Percentiles rank a stretch among this genome's conserved stretches.
Evolutionary conservation across 2,113 vertebrate genomes (phyloP).

Genomic region (Scolopax mira): DNA sequence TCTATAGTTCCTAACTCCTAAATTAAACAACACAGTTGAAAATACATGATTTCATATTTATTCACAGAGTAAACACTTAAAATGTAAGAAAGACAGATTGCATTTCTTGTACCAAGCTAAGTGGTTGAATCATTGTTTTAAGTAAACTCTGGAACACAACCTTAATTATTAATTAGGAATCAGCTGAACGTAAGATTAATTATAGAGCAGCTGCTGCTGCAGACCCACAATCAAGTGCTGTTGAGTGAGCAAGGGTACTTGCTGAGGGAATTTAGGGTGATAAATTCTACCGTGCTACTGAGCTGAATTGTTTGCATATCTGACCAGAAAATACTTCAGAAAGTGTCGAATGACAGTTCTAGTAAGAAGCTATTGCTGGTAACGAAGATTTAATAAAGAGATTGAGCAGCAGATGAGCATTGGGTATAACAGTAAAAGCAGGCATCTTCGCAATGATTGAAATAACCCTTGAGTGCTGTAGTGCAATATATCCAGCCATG

Average conservation of each 20-base stretch:
- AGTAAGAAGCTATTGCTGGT: not conserved
- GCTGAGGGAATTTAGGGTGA: not conserved
- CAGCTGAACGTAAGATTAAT: constrained; percentile 12
- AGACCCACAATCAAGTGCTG: not conserved
- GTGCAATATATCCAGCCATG: not conserved
- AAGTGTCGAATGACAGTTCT: not conserved
- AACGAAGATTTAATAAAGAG: not conserved
- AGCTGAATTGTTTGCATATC: not conserved
- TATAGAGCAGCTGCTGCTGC: constrained; percentile 14
- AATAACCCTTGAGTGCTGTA: not conserved
- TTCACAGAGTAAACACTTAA: not conserved
- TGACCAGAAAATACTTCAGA: not conserved
- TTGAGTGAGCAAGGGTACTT: not conserved
- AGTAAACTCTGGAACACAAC: constrained; percentile 1
- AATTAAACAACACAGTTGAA: not conserved
- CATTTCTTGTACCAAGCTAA: not conserved
- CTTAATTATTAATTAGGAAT: constrained; percentile 46
- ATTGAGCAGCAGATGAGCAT: not conserved
- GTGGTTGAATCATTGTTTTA: not conserved
- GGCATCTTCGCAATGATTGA: rapidly evolving
- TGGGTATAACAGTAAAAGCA: not conserved
- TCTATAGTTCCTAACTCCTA: not conserved
- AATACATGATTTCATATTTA: not conserved
- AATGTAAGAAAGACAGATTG: not conserved
- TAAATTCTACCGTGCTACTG: not conserved